A percentile compares a stretch with the other conserved stretches of the same genome.
These are phyloP conservation scores for Pterophyllum scalare DNA, from an alignment of 2,113 vertebrate genomes.

Conservation along the genomic window DNA sequence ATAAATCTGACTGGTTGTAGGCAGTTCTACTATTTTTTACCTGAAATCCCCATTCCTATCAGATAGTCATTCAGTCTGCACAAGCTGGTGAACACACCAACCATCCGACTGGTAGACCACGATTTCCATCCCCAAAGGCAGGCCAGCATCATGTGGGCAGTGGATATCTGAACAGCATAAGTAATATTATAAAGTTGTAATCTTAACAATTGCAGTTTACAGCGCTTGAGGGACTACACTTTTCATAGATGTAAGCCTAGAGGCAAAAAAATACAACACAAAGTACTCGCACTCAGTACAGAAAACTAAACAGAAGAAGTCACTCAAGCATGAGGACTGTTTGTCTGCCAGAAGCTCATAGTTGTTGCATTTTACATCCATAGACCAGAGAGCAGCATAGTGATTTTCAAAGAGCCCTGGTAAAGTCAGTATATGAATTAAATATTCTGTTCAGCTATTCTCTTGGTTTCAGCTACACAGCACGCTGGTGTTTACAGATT, in stretches of 20 bases:
- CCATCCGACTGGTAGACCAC: neutral
- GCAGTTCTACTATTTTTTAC: too few species aligned
- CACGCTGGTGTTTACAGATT: conserved; percentile 19
- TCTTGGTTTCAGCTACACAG: conserved; percentile 8
- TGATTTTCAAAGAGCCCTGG: conserved; percentile 10
- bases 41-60: too few species aligned
- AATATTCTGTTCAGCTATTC: conserved; percentile 38
- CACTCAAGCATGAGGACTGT: conserved; percentile 13
- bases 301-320: conserved; percentile 5
- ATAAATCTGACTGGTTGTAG: too few species aligned
- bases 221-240: neutral
- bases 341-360: neutral
- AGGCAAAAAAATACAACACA: conserved; percentile 37
- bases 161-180: neutral
- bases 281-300: conserved; percentile 8
- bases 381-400: neutral
- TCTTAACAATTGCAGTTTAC: conserved; percentile 11
- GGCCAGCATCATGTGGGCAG: neutral
- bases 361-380: conserved; percentile 11
- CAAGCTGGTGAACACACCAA: too few species aligned
- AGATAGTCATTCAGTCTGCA: too few species aligned
- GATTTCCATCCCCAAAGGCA: neutral
- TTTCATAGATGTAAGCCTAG: conserved; percentile 9
- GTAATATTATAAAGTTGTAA: neutral
- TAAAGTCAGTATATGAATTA: conserved; percentile 29